Base-by-base conservation (phyloP, 2,113 vertebrate species). In the Gobius niger region DNA sequence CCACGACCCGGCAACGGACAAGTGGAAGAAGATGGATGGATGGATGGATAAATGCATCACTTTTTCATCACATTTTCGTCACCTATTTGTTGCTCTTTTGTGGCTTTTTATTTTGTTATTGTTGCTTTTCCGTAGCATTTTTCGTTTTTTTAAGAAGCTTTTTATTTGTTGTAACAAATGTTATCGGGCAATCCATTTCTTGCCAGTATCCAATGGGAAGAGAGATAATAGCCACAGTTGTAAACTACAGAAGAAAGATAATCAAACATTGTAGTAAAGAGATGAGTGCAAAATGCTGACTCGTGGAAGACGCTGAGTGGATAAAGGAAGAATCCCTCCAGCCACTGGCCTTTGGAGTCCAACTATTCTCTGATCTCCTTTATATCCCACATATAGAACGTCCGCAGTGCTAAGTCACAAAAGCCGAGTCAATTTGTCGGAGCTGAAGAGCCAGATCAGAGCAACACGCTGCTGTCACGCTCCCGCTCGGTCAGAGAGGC, bases 351-450 rank as follows among this genome's bases (percentile, higher is more conserved):
- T 61, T 52, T 24, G 65, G 59, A 76, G 46, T 15, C 24, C 63
- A 64, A 40, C 63, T 10, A 6, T 10, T 62, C 54, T 75, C 50
- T 50, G 19, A 63, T 76, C n/a, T 54, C 47, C 67, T 78, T 54
- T 67, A 73, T 64, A 73, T 66, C 67, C 34, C 51, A 70, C 24
- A 57, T 70, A 69, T 14, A 5, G 7, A 9, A 42, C 24, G 9
- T 49, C 13, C 19, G 18, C 34, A 50, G 34, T 62, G 24, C 18
- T 66, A 7, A 82, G 66, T 69, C 73, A 64, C 70, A 65, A 63
- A 82, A 76, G 34, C 70, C 67, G 72, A 71, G 63, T 80, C 62
- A 78, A 72, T 72, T 44, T 73, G 75, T 81, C 63, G 53, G 47
- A 54, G 46, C 42, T 14, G 54, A 54, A 47, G 70, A 80, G 63